Evolutionary conservation across 2,888 invertebrate species (phyloP), one percentile per base, ranked within the genome.

Genomic region (Scrobipalpa atriplicella): DNA sequence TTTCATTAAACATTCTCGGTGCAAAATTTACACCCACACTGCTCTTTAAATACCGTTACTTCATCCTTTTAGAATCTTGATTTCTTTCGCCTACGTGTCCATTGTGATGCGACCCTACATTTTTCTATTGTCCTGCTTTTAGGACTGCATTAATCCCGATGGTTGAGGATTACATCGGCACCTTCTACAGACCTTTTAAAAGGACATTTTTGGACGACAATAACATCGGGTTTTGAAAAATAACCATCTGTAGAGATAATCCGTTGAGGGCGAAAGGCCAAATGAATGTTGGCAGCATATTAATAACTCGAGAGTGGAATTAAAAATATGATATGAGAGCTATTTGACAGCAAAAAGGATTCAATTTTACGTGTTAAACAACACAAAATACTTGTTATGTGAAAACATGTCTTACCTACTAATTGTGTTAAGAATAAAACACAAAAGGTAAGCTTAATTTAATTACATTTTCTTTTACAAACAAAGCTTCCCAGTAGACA

Each of bases 111-210:
- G 79, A 78, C 79, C 79, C 77, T 78, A 75, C 76, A 76, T 75
- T 73, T 86, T 84, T 86, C 86, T 85, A 78, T 84, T 84, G 84
- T 83, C 78, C 78, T 76, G 80, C 78, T 80, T 82, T 85, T 79
- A 82, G 86, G 85, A 81, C 79, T 82, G 73, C 79, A 74, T 76
- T 91, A 90, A 91, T 90, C 90, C 86, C 82, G 78, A 85, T 84
- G 78, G 81, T 77, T 72, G 75, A 77, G 90, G 90, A 91, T 91
- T 91, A 89, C 75, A 75, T 73, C 66, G 70, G 65, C 72, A 76
- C 78, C 80, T 78, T 77, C 73, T 77, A 78, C 74, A 75, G 70
- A 71, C 80, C 77, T 82, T 82, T 81, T 80, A 79, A 72, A 67
- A 68, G 72, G 70, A 72, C 71, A 67, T 69, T 72, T 80, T 81